These are phyloP conservation scores for Physella acuta DNA, from an alignment of 1,140 invertebrate genomes.

Conservation along the genomic window DNA sequence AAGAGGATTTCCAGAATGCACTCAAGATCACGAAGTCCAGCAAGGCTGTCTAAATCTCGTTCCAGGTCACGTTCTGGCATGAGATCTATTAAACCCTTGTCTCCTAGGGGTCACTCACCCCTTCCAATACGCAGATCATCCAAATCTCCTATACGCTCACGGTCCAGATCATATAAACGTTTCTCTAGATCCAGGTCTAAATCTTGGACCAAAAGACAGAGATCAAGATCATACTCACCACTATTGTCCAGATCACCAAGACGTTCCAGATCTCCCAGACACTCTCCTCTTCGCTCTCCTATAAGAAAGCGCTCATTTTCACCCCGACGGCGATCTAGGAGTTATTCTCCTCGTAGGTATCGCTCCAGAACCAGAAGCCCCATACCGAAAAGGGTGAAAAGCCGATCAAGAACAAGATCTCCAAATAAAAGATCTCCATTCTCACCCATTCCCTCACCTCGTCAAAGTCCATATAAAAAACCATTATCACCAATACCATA, in stretches of 20 bases:
- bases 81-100: constrained; percentile 6
- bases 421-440: not conserved
- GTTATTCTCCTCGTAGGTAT: not conserved
- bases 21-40: not conserved
- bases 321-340: not conserved
- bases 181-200: constrained; percentile 13
- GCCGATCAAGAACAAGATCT: constrained; percentile 5
- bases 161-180: constrained; percentile 10
- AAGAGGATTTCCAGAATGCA: not conserved
- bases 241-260: constrained; percentile 7
- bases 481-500: constrained; percentile 13
- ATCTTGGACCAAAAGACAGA: constrained; percentile 8
- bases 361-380: constrained; percentile 9
- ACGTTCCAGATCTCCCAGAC: constrained; percentile 2
- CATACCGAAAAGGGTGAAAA: not conserved
- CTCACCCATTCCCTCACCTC: not conserved
- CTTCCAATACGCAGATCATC: constrained; percentile 6
- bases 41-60: not conserved
- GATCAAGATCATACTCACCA: constrained; percentile 14
- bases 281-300: constrained; percentile 3
- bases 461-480: constrained; percentile 15
- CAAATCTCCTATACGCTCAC: constrained; percentile 13
- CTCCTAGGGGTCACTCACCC: not conserved
- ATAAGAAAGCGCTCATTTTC: not conserved
- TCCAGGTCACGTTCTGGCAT: constrained; percentile 11